Evolutionary conservation across 2,113 vertebrate species (phyloP).

Genomic region (Crotalus tigris): DNA sequence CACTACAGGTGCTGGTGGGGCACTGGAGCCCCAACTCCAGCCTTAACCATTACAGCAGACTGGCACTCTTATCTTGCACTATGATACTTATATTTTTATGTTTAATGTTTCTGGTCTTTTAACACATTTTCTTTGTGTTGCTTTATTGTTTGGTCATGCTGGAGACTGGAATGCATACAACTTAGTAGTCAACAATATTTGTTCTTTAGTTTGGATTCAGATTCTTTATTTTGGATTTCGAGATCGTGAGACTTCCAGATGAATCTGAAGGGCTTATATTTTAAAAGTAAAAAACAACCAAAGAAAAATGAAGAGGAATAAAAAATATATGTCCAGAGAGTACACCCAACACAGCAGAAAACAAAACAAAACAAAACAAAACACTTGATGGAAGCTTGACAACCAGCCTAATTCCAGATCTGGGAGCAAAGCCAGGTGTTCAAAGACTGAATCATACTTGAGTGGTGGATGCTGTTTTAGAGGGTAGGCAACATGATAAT

Average conservation of each 20-base stretch:
- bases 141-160: not conserved
- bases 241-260: not conserved
- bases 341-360: not conserved
- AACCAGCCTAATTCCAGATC: not conserved
- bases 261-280: not conserved
- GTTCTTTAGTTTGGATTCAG: not conserved
- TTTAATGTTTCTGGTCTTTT: not conserved
- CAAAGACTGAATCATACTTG: not conserved
- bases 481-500: not conserved
- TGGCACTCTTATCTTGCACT: not conserved
- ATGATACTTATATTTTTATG: not conserved
- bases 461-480: not conserved
- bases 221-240: not conserved
- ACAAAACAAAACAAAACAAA: not conserved
- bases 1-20: not conserved
- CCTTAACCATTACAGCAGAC: not conserved
- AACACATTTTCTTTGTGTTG: not conserved
- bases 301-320: not conserved
- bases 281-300: not conserved
- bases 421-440: not conserved
- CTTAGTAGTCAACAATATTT: not conserved
- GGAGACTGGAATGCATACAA: not conserved
- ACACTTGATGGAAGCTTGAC: not conserved
- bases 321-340: not conserved
- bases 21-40: not conserved